phyloP scores from a whole-genome alignment of 2,888 invertebrate genomes.

The Drosophila niveifrons region DNA sequence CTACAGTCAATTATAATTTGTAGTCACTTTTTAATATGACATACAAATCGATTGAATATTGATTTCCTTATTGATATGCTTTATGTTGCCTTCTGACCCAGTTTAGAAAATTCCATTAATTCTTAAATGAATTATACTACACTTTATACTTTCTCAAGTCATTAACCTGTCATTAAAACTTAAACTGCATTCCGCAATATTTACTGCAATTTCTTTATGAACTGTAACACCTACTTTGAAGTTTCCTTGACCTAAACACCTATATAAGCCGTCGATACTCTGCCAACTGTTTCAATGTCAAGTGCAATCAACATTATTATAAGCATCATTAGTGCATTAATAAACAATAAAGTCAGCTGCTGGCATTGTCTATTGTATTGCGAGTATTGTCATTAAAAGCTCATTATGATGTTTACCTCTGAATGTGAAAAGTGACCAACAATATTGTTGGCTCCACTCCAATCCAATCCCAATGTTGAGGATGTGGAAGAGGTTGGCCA shows the following conservation, averaged over 20 bases:
- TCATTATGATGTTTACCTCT: constrained; percentile 51
- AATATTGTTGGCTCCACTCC: constrained; percentile 21
- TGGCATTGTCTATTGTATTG: constrained; percentile 18
- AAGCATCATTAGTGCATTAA: constrained; percentile 28
- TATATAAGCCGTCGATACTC: constrained; percentile 13
- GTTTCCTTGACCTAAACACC: constrained; percentile 38
- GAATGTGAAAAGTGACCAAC: constrained; percentile 61
- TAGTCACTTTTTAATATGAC: no score
- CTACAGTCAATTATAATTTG: no score
- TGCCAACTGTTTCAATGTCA: constrained; percentile 36
- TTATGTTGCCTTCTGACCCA: background rate
- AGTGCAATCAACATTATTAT: constrained; percentile 23
- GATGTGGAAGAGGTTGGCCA: constrained; percentile 20
- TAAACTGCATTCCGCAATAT: background rate
- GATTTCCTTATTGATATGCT: no score
- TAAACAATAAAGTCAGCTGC: constrained; percentile 1
- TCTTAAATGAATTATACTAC: background rate
- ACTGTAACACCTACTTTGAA: background rate
- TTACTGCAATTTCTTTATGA: background rate
- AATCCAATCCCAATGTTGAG: constrained; percentile 33
- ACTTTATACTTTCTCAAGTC: background rate
- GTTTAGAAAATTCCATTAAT: background rate
- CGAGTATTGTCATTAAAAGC: constrained; percentile 41
- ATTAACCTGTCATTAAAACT: background rate
- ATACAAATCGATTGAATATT: no score